These are phyloP conservation scores for Sturnus vulgaris DNA, from an alignment of 2,113 vertebrate genomes.

Conservation along the genomic window DNA sequence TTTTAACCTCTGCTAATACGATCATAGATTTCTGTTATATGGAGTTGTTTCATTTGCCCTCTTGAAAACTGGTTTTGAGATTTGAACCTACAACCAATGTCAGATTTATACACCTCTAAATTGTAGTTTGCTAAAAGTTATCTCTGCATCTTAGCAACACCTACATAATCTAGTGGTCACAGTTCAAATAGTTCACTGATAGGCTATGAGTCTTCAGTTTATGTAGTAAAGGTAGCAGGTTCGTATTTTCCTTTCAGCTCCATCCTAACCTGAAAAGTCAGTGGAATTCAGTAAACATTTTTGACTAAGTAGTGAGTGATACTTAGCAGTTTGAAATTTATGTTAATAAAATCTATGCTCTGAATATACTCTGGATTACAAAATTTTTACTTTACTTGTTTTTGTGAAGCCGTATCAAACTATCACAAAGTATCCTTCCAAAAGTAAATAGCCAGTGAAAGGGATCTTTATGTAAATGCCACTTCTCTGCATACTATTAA, in stretches of 20 bases:
- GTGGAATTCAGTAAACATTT: background rate
- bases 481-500: slow-evolving; percentile 31
- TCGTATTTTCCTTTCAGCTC: background rate
- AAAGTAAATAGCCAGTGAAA: slow-evolving; percentile 36
- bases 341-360: background rate
- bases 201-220: background rate
- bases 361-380: background rate
- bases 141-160: background rate
- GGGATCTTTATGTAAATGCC: slow-evolving; percentile 26
- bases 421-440: background rate
- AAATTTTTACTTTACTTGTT: background rate
- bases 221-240: background rate
- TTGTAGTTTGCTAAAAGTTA: background rate
- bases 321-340: background rate
- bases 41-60: background rate
- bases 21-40: background rate
- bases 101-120: background rate
- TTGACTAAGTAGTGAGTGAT: background rate
- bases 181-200: background rate
- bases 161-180: background rate
- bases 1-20: background rate
- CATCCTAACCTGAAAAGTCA: background rate
- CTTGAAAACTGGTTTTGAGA: background rate
- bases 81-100: background rate
- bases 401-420: background rate